These are phyloP conservation scores for Thereuonema tuberculata DNA, from an alignment of 1,140 invertebrate genomes.

Conservation along the genomic window DNA sequence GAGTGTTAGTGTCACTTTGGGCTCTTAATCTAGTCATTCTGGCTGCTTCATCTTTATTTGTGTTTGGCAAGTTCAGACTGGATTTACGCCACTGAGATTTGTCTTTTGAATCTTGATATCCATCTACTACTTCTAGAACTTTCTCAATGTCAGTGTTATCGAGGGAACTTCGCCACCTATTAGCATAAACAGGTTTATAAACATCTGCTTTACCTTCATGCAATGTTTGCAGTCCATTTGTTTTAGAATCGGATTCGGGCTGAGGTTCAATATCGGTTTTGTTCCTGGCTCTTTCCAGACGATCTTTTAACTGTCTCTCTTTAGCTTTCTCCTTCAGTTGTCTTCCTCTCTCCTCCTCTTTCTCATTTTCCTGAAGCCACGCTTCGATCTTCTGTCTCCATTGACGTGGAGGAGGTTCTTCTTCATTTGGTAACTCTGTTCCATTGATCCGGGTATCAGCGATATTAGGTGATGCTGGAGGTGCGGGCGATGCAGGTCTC, in stretches of 20 bases:
- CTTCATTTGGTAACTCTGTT: slow-evolving; percentile 11
- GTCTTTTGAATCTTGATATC: slow-evolving; percentile 42
- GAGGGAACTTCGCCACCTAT: slow-evolving; percentile 62
- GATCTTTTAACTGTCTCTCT: slow-evolving; percentile 8
- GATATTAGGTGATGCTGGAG: slow-evolving; percentile 35
- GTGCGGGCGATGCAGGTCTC: slow-evolving; percentile 48
- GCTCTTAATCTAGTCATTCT: too few relatives aligned
- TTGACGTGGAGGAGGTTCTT: slow-evolving; percentile 37
- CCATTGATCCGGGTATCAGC: background rate
- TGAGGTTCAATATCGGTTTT: slow-evolving; percentile 9
- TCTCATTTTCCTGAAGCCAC: slow-evolving; percentile 75
- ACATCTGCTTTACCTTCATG: slow-evolving; percentile 43
- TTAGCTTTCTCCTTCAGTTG: slow-evolving; percentile 18
- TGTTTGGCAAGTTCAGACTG: slow-evolving; percentile 36
- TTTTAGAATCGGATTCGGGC: background rate
- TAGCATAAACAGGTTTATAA: slow-evolving; percentile 43
- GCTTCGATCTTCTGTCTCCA: slow-evolving; percentile 80
- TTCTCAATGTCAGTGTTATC: slow-evolving; percentile 68
- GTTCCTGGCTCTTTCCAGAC: slow-evolving; percentile 10
- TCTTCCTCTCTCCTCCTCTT: slow-evolving; percentile 56
- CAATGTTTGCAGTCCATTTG: slow-evolving; percentile 53
- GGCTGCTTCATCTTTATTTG: background rate
- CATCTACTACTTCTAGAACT: slow-evolving; percentile 73
- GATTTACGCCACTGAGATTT: slow-evolving; percentile 61
- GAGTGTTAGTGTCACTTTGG: too few relatives aligned